These are phyloP conservation scores for Calonectris borealis DNA, from an alignment of 2,113 vertebrate species.

Conservation along the genomic window DNA sequence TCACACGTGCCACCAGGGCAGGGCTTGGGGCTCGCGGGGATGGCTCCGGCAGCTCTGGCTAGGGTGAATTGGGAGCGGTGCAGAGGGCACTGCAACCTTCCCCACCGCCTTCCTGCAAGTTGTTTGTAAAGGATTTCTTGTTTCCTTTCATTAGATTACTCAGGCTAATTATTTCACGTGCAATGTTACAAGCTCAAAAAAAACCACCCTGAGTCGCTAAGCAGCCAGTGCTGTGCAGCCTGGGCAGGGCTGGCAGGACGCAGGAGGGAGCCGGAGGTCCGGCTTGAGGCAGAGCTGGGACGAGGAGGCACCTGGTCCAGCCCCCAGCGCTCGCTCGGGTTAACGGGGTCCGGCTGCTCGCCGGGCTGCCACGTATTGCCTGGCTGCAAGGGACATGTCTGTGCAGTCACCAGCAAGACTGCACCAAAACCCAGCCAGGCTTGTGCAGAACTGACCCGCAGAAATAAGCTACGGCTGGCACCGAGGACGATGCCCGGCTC, in stretches of 20 bases:
- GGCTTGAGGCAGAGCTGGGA: neutral
- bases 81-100: neutral
- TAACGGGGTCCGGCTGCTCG: accelerated
- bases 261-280: neutral
- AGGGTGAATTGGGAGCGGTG: accelerated
- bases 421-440: neutral
- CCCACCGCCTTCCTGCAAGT: neutral
- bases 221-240: neutral
- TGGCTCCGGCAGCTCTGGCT: neutral
- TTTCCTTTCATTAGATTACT: neutral
- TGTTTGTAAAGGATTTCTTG: neutral
- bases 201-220: neutral
- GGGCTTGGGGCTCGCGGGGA: neutral
- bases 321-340: neutral
- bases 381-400: neutral
- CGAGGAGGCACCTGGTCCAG: neutral
- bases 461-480: neutral
- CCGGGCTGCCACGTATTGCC: accelerated
- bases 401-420: neutral
- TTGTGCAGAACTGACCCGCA: accelerated
- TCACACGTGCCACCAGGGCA: neutral
- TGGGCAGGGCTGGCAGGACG: neutral
- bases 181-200: neutral
- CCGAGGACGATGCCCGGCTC: accelerated
- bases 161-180: neutral